Base-by-base conservation (phyloP, 2,113 vertebrate species). In the Epinephelus cyanopodus region DNA sequence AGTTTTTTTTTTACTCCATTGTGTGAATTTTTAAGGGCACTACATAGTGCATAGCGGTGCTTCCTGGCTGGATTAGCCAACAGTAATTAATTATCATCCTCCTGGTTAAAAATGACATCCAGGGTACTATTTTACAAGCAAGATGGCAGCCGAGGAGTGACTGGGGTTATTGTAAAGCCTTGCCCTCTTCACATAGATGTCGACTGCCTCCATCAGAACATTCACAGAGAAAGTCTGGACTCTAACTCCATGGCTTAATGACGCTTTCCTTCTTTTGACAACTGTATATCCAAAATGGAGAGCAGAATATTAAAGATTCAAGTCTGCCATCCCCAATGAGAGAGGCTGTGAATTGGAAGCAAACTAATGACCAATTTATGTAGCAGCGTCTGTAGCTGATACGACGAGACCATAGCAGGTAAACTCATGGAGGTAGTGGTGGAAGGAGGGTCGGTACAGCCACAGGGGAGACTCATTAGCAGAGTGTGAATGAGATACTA, bases 381-480 rank as follows among this genome's bases (percentile, higher is more conserved):
- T 17, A 53, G 50, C 42, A 18, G 39, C 70, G 25, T 52, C 56
- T 74, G 68, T 3, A 15, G 21, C 25, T 52, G 19, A 54, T 60
- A 12, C 11, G 19, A 8, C 17, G 4, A 66, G 15, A 11, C 12
- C 11, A 45, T 11, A 45, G 42, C 42, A 45, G 42, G 42, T 45
- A 45, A 45, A 45, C 42, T 45, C 42, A 45, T 45, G 1, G 12
- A 45, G 42, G 42, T 45, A 45, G 42, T 12, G 42, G 42, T 45
- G 42, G 8, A 45, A 45, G 42, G 42, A 45, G 42, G 42, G 12
- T 12, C 42, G 11, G 9, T 45, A 12, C 8, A 45, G 53, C 66
- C 76, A 67, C 50, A n/a, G 52, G 57, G 23, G 17, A 37, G 81
- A 64, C 80, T 83, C 80, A 80, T 80, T 89, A 78, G 50, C 25